Base-by-base conservation (phyloP, 2,888 invertebrate genomes). In the Drosophila anceps region DNA sequence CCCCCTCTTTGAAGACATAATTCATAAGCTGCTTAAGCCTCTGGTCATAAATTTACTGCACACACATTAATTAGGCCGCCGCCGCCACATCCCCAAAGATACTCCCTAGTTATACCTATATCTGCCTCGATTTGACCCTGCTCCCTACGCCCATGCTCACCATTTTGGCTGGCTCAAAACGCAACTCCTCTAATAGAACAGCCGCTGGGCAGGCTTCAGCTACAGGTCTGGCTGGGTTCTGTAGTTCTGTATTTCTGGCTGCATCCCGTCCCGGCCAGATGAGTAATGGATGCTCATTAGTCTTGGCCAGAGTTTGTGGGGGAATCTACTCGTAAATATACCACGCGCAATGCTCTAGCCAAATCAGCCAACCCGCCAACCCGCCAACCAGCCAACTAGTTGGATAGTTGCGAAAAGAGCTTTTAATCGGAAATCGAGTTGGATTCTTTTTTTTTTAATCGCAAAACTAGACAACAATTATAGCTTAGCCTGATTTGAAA, bases 1-100 rank as follows among this genome's bases (percentile, higher is more conserved):
- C 24, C n/a, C 18, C 54, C 15, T 35, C 24, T 24, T 31, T 46
- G 43, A 31, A 71, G 71, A 73, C 82, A 89, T 85, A 85, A 85
- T 89, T 85, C 84, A 85, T 89, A 87, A 79, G 82, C 89, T 87
- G 77, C 84, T 84, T 87, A 84, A 84, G 89, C 89, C 82, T 48
- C 77, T 66, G 67, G 84, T 66, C 88, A 85, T 85, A 85, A 85
- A 85, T 85, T 84, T 70, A 72, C 73, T 77, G 73, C 76, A 81
- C 79, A 83, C 85, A 88, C 84, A 85, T 89, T 85, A 85, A 85
- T 85, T 89, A 85, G 84, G 84, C 81, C 71, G 51, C 58, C 71
- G 51, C 58, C 29, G 61, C 76, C 71, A 54, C 64, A 80, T 59
- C 68, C 72, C 68, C 24, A 62, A 78, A 76, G 76, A 65, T 46